phyloP scores from a whole-genome alignment of 2,113 vertebrate species.

The Syngnathus floridae region DNA sequence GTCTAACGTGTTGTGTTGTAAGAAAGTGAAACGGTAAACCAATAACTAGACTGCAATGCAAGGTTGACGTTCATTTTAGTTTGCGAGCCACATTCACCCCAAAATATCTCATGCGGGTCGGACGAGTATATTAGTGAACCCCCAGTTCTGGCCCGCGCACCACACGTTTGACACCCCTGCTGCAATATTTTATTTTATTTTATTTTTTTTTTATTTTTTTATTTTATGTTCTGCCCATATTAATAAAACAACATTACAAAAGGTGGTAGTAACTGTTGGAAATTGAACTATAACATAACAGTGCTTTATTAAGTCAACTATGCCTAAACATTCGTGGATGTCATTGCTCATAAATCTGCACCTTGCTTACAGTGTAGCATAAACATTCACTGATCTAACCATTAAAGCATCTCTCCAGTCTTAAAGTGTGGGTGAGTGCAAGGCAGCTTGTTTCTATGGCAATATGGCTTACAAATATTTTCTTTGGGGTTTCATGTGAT shows the following conservation, averaged over 20 bases:
- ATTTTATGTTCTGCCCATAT: not conserved
- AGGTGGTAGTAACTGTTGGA: too few species aligned
- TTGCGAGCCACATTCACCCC: too few species aligned
- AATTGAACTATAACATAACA: not conserved
- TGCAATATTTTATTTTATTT: not conserved
- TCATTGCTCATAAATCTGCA: not conserved
- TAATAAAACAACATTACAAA: too few species aligned
- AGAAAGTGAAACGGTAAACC: too few species aligned
- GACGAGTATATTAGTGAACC: too few species aligned
- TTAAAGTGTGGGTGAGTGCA: slow-evolving; percentile 36
- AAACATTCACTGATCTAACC: not conserved
- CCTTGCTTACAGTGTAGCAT: not conserved
- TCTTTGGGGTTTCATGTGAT: slow-evolving; percentile 26
- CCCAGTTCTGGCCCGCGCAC: too few species aligned
- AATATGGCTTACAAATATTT: slow-evolving; percentile 49
- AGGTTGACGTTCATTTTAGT: too few species aligned
- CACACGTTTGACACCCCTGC: not conserved
- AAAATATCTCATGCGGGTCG: too few species aligned
- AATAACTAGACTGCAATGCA: too few species aligned
- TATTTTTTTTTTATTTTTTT: too few species aligned
- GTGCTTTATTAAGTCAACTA: not conserved
- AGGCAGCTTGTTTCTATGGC: slow-evolving; percentile 55
- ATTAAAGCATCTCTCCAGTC: slow-evolving; percentile 20
- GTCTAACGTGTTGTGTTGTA: too few species aligned
- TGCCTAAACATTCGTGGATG: not conserved